phyloP scores from a whole-genome alignment of 2,888 invertebrate species.

The Standfussiana lucernea region DNA sequence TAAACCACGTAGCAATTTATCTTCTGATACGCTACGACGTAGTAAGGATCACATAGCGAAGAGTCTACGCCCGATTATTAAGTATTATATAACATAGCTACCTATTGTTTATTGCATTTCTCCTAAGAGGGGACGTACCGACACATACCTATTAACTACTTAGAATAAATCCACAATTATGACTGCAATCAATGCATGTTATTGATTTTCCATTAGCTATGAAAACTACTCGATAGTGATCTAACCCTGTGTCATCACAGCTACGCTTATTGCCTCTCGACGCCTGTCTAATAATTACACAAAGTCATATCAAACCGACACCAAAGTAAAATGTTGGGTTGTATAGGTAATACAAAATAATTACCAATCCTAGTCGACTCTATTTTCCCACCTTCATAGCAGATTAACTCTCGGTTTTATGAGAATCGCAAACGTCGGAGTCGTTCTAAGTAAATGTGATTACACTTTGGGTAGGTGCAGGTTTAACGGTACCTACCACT shows the following conservation, averaged over 20 bases:
- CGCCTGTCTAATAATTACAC: neutral
- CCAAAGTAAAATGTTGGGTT: neutral
- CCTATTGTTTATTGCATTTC: neutral
- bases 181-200: slow-evolving; percentile 8
- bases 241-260: neutral
- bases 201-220: slow-evolving; percentile 18
- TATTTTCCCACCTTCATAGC: neutral
- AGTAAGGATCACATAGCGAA: slow-evolving; percentile 21
- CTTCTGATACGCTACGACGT: slow-evolving; percentile 21
- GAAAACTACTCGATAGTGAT: slow-evolving; percentile 13
- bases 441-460: neutral
- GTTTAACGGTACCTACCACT: slow-evolving; percentile 3
- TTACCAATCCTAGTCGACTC: neutral
- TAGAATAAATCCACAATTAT: slow-evolving; percentile 12
- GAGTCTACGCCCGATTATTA: slow-evolving; percentile 1
- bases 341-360: neutral
- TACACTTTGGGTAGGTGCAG: neutral
- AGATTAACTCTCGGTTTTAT: neutral
- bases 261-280: neutral
- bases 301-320: neutral
- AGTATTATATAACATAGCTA: neutral
- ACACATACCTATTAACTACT: slow-evolving; percentile 4
- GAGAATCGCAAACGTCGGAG: neutral
- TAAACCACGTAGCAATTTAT: slow-evolving; percentile 28
- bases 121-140: neutral